Base-by-base conservation (phyloP, 1,140 invertebrate species). In the Spodoptera frugiperda region DNA sequence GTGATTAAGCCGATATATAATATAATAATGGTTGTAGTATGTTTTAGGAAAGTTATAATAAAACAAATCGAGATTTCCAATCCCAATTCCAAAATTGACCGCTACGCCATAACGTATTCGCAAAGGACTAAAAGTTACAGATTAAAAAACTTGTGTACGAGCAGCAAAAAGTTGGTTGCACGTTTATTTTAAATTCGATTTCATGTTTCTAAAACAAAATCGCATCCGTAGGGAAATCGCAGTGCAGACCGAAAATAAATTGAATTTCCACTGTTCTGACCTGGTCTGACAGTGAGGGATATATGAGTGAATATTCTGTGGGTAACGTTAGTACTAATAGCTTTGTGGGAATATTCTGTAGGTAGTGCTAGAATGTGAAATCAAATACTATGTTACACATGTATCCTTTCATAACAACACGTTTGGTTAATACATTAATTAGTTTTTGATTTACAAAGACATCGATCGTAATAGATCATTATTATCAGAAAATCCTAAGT, bases 201-300 rank as follows among this genome's bases (percentile, higher is more conserved):
- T 77, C 15, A 33, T 54, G 61, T 82, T 81, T 78, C 67, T 78
- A 81, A 80, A 84, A 84, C 82, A 84, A 78, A 75, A 82, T 70
- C 54, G 78, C 82, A 88, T 81, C 53, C 87, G 77, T 85, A 70
- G 88, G 88, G 90, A 92, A 92, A 91, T 92, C 89, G 89, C 70
- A 70, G 61, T 73, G 76, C 76, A 77, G 67, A 79, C 77, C 79
- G 81, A 84, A 88, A 85, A 87, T 84, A 90, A 90, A 92, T 91
- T 90, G 84, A 87, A 86, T 89, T 83, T 39, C 75, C 80, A 80
- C 79, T 82, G 76, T 53, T 78, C 73, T 75, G 75, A 83, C 76
- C 80, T 75, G 54, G 25, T 19, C 25, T 67, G 80, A 81, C 79
- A 82, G 72, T 80, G 79, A 86, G 78, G 82, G 80, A 84, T 80